These are phyloP conservation scores for Ammodramus savannarum DNA, from an alignment of 2,113 vertebrate genomes.

Conservation along the genomic window DNA sequence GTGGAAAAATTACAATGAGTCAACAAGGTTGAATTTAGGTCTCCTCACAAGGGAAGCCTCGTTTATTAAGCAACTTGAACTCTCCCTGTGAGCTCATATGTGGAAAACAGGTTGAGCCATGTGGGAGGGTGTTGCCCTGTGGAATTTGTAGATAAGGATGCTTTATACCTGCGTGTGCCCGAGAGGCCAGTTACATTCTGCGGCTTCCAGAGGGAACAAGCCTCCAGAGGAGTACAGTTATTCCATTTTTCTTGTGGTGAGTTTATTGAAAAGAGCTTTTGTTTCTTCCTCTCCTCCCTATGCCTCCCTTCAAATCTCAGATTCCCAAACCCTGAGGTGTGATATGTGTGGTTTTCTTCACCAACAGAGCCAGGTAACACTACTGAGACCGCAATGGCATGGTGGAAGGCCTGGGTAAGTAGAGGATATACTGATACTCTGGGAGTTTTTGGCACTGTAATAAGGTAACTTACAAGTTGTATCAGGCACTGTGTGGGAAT, in stretches of 20 bases:
- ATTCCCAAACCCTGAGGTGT: neutral
- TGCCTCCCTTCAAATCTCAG: neutral
- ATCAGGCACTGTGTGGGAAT: neutral
- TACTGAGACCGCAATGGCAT: conserved; percentile 18
- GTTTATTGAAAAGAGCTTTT: neutral
- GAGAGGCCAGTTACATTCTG: conserved; percentile 32
- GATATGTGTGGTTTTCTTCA: neutral
- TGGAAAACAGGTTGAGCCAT: conserved; percentile 48
- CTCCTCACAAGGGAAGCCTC: conserved; percentile 3
- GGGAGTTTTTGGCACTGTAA: neutral
- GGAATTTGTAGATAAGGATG: conserved; percentile 1
- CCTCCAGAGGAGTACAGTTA: conserved; percentile 34
- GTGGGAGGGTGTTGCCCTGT: conserved; percentile 4
- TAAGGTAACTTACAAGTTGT: neutral
- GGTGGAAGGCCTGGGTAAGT: conserved; percentile 68
- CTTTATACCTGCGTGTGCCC: neutral
- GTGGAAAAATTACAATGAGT: conserved; percentile 31
- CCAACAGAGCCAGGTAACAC: neutral
- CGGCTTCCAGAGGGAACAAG: neutral
- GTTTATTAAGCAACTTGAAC: neutral
- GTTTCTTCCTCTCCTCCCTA: neutral
- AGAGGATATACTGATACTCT: neutral
- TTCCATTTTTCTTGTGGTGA: conserved; percentile 10
- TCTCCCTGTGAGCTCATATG: neutral
- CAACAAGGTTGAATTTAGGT: neutral